Conservation (phyloP, 2,888 invertebrate genomes). For the Physocephala rufipes region DNA sequence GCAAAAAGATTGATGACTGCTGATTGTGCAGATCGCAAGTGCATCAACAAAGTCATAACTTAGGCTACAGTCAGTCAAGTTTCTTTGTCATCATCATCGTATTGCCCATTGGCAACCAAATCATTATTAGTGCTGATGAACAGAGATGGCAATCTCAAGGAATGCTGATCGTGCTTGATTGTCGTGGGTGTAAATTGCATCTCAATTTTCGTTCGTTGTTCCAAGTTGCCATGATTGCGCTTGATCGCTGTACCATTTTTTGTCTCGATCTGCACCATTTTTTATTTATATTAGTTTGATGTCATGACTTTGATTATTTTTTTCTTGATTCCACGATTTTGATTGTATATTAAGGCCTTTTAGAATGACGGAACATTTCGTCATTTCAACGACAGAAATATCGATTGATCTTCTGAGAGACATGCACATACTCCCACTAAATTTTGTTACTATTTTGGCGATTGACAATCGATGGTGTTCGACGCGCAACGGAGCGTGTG, state of each 20-base stretch:
- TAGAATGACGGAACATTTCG: conserved; percentile 6
- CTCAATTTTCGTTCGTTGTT: conserved; percentile 42
- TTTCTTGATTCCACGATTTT: conserved; percentile 26
- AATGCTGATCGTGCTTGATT: conserved; percentile 36
- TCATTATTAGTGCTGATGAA: conserved; percentile 30
- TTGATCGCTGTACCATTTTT: neutral
- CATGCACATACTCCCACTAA: neutral
- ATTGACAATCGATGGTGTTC: neutral
- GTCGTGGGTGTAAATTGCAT: conserved; percentile 52
- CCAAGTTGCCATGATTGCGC: neutral
- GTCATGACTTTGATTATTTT: neutral
- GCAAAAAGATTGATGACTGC: conserved; percentile 39
- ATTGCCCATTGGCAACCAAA: conserved; percentile 20
- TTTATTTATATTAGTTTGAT: neutral
- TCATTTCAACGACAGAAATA: neutral
- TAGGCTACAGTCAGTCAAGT: neutral
- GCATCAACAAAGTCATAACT: conserved; percentile 21
- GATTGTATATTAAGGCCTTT: conserved; percentile 34
- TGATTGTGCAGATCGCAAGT: conserved; percentile 27
- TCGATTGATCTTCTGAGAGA: conserved; percentile 16
- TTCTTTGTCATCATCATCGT: conserved; percentile 32
- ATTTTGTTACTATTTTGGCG: neutral
- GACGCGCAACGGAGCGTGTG: too few species aligned
- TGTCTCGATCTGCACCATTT: neutral
- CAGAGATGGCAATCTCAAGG: conserved; percentile 23